Evolutionary conservation across 2,113 vertebrate species (phyloP), one percentile per base, ranked within the genome.

Genomic region (Coturnix japonica): DNA sequence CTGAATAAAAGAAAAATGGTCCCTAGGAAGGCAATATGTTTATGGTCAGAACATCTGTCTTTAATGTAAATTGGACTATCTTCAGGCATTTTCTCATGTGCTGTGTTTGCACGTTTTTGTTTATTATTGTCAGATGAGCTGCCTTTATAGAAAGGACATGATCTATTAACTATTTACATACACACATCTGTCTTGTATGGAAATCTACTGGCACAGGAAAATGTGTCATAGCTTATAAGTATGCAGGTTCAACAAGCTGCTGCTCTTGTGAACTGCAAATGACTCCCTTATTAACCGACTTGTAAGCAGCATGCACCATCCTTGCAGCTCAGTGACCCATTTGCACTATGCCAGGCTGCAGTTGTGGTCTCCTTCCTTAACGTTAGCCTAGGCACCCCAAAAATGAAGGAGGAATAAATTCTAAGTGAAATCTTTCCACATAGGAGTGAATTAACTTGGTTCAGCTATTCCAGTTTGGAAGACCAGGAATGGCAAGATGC

Each of bases 161-260:
- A 91, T 86, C 86, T 90, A 93, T 91, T 88, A 83, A 94, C 86
- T 86, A 66, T 90, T 95, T 90, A 78, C 89, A 35, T 31, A 6
- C 33, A 3, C 70, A 63, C 73, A 93, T 90, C 83, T 95, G 83
- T 51, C 91, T 86, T 51, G 69, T 11, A 16, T 25, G 81, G 74
- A 72, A 89, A 76, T 23, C 39, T 33, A 25, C 73, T 84, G 86
- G 89, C 73, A n/a, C 35, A 47, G 78, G 87, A 41, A 65, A 41
- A 64, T 18, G 65, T 92, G 65, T 47, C 57, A 5, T 35, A 69
- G 53, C 46, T 63, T 37, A 9, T n/a, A 14, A 83, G 85, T 78
- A 31, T 17, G 72, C 69, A 83, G 76, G 76, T 83, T 90, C 53
- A 89, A 67, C 77, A 84, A 66, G 13, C 22, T 39, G 69, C 80